A percentile compares a stretch with the other conserved stretches of the same genome.
Conservation (phyloP, 2,113 vertebrate genomes). For the Atlantisia rogersi region DNA sequence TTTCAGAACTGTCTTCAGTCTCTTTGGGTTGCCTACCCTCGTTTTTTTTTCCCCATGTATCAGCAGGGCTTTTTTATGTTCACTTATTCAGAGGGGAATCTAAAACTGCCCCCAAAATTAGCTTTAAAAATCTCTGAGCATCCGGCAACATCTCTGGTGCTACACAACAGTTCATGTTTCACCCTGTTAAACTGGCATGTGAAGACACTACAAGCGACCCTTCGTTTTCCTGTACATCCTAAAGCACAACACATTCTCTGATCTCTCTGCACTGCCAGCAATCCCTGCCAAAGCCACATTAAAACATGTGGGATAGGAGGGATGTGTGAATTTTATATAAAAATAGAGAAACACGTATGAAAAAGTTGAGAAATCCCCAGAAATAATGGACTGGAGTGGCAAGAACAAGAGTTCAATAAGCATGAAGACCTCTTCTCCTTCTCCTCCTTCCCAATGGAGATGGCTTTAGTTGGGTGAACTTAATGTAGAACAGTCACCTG, state of each 20-base stretch:
- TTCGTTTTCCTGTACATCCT: not conserved
- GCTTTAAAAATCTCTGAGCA: not conserved
- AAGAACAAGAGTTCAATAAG: not conserved
- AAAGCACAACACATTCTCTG: not conserved
- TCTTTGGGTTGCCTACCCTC: not conserved
- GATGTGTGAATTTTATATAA: not conserved
- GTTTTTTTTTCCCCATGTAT: not conserved
- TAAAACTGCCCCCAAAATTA: not conserved
- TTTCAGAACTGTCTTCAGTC: not conserved
- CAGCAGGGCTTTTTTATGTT: not conserved
- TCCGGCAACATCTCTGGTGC: fast-evolving
- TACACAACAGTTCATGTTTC: not conserved
- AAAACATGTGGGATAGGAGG: not conserved
- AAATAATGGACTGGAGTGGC: not conserved
- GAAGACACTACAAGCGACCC: fast-evolving
- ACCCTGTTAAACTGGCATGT: fast-evolving
- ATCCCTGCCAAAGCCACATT: not conserved
- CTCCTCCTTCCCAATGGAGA: not conserved
- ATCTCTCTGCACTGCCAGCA: not conserved
- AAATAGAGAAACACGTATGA: not conserved
- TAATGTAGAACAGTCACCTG: not conserved
- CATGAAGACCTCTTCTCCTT: not conserved
- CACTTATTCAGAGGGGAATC: not conserved
- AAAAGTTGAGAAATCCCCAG: not conserved
- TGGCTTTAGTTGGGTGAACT: not conserved